phyloP scores from a whole-genome alignment of 2,888 invertebrate genomes.

The Drosophila pegasa region DNA sequence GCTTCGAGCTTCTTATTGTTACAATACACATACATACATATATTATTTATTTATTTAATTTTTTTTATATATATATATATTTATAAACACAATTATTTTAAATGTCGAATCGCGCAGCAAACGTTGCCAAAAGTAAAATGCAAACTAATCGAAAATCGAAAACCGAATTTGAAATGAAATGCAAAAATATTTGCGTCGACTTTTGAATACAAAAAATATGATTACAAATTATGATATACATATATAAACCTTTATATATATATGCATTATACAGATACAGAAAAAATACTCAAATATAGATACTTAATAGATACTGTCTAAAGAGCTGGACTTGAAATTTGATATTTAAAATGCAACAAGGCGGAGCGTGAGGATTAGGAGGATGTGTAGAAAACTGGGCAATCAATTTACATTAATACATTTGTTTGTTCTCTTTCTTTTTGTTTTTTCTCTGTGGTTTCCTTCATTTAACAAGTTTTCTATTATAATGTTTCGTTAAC shows the following conservation, averaged over 20 bases:
- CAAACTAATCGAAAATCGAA: constrained; percentile 36
- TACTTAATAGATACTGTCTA: constrained; percentile 72
- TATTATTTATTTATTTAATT: constrained; percentile 40
- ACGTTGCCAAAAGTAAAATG: constrained; percentile 41
- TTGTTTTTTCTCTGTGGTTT: constrained; percentile 14
- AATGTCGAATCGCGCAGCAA: constrained; percentile 50
- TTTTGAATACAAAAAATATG: constrained; percentile 49
- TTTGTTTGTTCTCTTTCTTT: constrained; percentile 14
- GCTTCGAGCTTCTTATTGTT: constrained; percentile 77
- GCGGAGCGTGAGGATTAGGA: constrained; percentile 18
- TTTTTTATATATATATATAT: constrained; percentile 41
- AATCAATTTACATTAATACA: constrained; percentile 61
- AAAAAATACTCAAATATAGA: constrained; percentile 52
- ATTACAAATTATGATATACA: constrained; percentile 10
- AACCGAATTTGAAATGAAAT: constrained; percentile 18
- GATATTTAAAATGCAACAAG: constrained; percentile 59
- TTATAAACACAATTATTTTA: constrained; percentile 70
- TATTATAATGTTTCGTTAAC: constrained; percentile 55
- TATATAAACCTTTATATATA: too few species aligned
- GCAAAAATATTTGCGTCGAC: constrained; percentile 15
- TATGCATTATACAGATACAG: constrained; percentile 62
- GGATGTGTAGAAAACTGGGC: constrained; percentile 29
- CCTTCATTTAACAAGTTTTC: constrained; percentile 55
- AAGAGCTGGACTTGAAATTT: constrained; percentile 55
- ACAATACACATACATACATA: constrained; percentile 71